Evolutionary conservation across 2,113 vertebrate genomes (phyloP).

Genomic region (Phodopus roborovskii): DNA sequence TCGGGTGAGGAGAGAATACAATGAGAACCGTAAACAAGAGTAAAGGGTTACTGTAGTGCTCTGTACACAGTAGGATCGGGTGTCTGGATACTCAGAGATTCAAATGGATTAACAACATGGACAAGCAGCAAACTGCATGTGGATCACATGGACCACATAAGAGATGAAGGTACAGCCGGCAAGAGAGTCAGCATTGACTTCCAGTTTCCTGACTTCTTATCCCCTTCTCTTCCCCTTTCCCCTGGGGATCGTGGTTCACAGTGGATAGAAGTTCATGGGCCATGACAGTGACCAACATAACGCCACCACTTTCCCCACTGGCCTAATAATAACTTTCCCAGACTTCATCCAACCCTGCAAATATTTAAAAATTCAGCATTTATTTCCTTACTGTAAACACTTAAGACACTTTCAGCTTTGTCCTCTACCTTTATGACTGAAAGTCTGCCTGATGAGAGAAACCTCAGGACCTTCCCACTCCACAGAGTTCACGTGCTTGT

Average conservation of each 20-base stretch:
- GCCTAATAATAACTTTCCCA: not conserved
- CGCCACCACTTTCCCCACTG: not conserved
- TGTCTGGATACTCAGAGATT: not conserved
- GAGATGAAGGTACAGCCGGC: not conserved
- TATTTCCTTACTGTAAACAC: slow-evolving; percentile 12
- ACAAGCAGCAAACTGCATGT: not conserved
- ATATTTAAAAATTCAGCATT: slow-evolving; percentile 13
- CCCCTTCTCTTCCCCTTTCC: not conserved
- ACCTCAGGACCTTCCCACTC: not conserved
- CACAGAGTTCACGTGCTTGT: not conserved
- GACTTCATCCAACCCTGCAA: not conserved
- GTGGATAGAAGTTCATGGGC: not conserved
- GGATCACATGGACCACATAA: not conserved
- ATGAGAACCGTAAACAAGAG: not conserved
- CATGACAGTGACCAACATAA: not conserved
- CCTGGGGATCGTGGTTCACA: not conserved
- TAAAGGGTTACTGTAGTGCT: not conserved
- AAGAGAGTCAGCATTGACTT: not conserved
- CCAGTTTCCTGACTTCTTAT: not conserved
- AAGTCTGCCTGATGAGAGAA: not conserved
- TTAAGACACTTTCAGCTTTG: not conserved
- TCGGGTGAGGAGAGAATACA: not conserved
- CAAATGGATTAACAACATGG: not conserved
- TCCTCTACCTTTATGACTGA: slow-evolving; percentile 14
- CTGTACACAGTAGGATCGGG: not conserved